phyloP scores from a whole-genome alignment of 1,140 invertebrate species.

The Dendrolimus punctatus region DNA sequence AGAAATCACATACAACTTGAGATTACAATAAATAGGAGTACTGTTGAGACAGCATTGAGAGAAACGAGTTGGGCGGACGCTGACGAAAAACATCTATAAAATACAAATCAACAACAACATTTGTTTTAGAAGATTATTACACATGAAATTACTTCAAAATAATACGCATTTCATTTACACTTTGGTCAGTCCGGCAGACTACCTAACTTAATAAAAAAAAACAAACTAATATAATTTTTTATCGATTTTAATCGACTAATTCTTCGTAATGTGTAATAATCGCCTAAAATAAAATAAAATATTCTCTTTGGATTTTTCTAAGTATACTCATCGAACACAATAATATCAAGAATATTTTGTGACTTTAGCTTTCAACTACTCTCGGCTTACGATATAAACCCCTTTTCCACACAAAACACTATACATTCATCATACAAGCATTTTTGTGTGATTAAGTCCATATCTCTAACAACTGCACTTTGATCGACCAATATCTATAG shows the following conservation, averaged over 20 bases:
- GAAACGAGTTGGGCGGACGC: conserved; percentile 50
- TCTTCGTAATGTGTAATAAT: not conserved
- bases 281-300: not conserved
- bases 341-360: conserved; percentile 23
- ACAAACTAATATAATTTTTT: conserved; percentile 17
- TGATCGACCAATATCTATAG: no score
- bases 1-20: conserved; percentile 62
- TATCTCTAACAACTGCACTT: no score
- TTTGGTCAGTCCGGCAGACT: not conserved
- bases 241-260: not conserved
- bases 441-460: no score
- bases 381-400: conserved; percentile 9
- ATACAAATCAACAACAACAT: not conserved
- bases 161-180: no score
- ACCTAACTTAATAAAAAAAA: conserved; percentile 39
- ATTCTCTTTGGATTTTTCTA: conserved; percentile 45
- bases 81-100: conserved; percentile 34
- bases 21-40: conserved; percentile 65
- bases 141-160: no score
- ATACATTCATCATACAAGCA: no score
- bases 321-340: conserved; percentile 15
- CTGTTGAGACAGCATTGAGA: conserved; percentile 52
- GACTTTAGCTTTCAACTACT: conserved; percentile 41
- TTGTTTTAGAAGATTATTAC: no score
- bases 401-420: not conserved